Base-by-base conservation (phyloP, 2,113 vertebrate species). In the Tonatia bakeri region DNA sequence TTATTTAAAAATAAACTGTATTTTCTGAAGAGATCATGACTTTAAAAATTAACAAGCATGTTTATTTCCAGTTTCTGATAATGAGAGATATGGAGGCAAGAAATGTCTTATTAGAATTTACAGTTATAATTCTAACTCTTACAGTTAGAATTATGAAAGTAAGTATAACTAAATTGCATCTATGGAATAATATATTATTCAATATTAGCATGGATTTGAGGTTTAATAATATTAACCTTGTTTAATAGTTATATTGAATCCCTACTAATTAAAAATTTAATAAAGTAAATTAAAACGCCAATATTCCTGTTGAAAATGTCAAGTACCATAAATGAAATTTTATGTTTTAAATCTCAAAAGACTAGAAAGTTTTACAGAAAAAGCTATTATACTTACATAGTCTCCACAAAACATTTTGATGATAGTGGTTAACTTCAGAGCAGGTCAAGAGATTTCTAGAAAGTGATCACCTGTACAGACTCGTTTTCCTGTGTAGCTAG, bases 351-450 rank as follows among this genome's bases (percentile, higher is more conserved):
- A 76, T 67, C 17, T 92, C 38, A 59, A 80, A 93, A 81, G 6
- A 69, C 45, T 67, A 36, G 73, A 89, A 97, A 59, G 75, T 91
- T 97, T 96, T 67, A 28, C 5, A 94, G 70, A 97, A 95, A 14
- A 76, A 64, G 15, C n/a, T 19, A 56, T 96, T 95, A 50, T 98
- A 99, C 98, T 98, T 90, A 99, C 98, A 47, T 98, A 98, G 64
- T 96, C 91, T 45, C 97, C 98, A 19, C 97, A 97, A 79, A 98
- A 98, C 98, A 99, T 99, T 96, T 95, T 97, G 97, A 81, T 75
- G 33, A 0, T 28, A 82, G 36, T 76, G 72, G 90, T 80, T 92
- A 91, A 38, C 7, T 95, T 97, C 75, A 31, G 43, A 31, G 87
- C 38, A 75, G 70, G 94, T 76, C 31, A 65, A 72, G 92, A 72